Percentiles rank a stretch among this genome's conserved stretches.
These are phyloP conservation scores for Tapirus indicus DNA, from an alignment of 2,797 vertebrate genomes.

Conservation along the genomic window DNA sequence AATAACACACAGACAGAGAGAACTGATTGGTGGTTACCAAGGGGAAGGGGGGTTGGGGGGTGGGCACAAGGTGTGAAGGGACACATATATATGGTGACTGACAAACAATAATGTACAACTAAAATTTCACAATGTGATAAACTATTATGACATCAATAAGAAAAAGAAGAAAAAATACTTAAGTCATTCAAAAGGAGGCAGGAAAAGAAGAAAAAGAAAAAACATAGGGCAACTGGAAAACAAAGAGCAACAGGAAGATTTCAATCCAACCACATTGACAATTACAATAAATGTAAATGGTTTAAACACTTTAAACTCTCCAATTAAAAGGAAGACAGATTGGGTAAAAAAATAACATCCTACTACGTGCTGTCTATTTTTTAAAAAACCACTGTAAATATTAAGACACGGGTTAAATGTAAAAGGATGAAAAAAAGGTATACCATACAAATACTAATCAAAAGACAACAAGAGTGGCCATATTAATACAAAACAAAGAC, in stretches of 20 bases:
- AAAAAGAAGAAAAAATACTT: no score
- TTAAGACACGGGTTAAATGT: background rate
- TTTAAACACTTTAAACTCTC: background rate
- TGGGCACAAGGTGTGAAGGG: no score
- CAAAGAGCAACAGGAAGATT: background rate
- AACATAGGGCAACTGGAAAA: background rate
- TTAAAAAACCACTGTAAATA: background rate
- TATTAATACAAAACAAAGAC: conserved; percentile 9
- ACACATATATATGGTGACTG: no score
- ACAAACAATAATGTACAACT: no score
- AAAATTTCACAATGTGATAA: no score
- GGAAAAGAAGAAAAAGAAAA: background rate
- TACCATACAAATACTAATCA: background rate
- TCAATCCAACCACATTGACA: background rate
- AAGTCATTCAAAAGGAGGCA: background rate
- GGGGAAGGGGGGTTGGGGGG: no score
- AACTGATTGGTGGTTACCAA: no score
- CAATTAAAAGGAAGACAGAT: background rate
- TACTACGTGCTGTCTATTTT: background rate
- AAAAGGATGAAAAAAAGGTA: background rate
- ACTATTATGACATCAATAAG: no score
- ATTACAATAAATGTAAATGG: background rate
- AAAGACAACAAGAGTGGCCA: background rate
- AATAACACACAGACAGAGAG: no score
- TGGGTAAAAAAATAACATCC: background rate